Evolutionary conservation across 2,888 invertebrate species (phyloP).

Genomic region (Carcina quercana): DNA sequence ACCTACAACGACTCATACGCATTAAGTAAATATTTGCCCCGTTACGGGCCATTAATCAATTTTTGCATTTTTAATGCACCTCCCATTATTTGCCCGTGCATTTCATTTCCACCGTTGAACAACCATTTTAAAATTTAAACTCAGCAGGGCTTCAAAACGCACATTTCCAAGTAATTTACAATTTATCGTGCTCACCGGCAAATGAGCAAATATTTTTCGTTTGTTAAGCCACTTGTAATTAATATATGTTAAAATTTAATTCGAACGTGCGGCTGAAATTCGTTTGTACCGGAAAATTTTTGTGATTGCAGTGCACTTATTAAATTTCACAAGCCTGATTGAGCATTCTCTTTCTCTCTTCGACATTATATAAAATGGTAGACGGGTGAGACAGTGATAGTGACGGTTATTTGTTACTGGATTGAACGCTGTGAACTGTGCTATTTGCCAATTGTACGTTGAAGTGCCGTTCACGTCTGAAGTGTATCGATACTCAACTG

Average conservation of each 20-base stretch:
- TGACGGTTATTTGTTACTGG: too few relatives aligned
- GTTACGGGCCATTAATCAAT: conserved; percentile 68
- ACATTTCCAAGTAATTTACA: conserved; percentile 69
- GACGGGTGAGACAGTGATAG: too few relatives aligned
- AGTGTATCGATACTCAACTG: too few relatives aligned
- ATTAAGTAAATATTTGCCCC: conserved; percentile 59
- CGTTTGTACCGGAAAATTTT: conserved; percentile 25
- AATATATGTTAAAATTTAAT: conserved; percentile 56
- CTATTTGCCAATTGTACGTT: too few relatives aligned
- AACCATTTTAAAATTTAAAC: conserved; percentile 62
- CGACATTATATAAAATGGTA: too few relatives aligned
- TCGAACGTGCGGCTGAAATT: conserved; percentile 38
- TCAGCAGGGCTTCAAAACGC: conserved; percentile 44
- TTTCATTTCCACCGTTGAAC: conserved; percentile 58
- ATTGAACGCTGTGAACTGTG: too few relatives aligned
- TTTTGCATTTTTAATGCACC: conserved; percentile 71
- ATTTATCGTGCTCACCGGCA: conserved; percentile 66
- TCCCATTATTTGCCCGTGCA: conserved; percentile 68
- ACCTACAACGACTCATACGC: conserved; percentile 33
- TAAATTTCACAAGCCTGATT: too few relatives aligned
- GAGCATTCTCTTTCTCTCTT: too few relatives aligned
- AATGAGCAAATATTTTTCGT: conserved; percentile 69
- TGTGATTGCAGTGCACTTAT: too few relatives aligned
- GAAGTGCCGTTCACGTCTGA: too few relatives aligned
- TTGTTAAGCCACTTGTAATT: conserved; percentile 64